Base-by-base conservation (phyloP, 2,888 invertebrate species). In the Orthonevra nobilis region DNA sequence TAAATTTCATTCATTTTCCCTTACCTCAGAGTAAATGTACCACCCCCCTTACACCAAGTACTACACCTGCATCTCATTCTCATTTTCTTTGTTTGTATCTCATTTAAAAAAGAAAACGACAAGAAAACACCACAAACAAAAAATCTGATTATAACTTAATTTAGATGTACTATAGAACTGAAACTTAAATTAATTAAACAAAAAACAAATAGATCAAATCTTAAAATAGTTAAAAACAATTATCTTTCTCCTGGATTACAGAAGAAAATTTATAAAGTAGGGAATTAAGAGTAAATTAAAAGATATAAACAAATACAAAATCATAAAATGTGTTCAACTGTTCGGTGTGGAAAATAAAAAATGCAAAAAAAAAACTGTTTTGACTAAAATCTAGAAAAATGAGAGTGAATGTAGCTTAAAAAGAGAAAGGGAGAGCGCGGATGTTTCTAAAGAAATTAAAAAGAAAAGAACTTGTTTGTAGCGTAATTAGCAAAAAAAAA, bases 261-360 rank as follows among this genome's bases (percentile, higher is more conserved):
- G 72, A 66, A 52, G 26, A 32, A 69, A 38, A 56, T n/a, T n/a
- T n/a, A n/a, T n/a, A n/a, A n/a, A n/a, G n/a, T n/a, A n/a, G n/a
- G 48, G 34, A 46, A 46, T 10, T 34, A 64, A 17, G 64, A 30
- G 28, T 32, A 60, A 19, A 46, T n/a, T 17, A 36, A 36, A 15
- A 52, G 30, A 44, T n/a, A 19, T 38, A 17, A 20, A 34, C 34
- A 12, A 54, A 36, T 26, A 58, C 23, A 44, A 63, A 66, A 77
- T 70, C 58, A 69, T 75, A 73, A 70, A 72, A 73, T 79, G 79
- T 79, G 79, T 79, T 79, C 79, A 79, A 72, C 52, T 58, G 64
- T 63, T 81, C 74, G 69, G 32, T 69, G 75, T 69, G 75, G 50
- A 74, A 56, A 44, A n/a, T n/a, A n/a, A n/a, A n/a, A n/a, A n/a